Base-by-base conservation (phyloP, 2,113 vertebrate species). In the Colius striatus region DNA sequence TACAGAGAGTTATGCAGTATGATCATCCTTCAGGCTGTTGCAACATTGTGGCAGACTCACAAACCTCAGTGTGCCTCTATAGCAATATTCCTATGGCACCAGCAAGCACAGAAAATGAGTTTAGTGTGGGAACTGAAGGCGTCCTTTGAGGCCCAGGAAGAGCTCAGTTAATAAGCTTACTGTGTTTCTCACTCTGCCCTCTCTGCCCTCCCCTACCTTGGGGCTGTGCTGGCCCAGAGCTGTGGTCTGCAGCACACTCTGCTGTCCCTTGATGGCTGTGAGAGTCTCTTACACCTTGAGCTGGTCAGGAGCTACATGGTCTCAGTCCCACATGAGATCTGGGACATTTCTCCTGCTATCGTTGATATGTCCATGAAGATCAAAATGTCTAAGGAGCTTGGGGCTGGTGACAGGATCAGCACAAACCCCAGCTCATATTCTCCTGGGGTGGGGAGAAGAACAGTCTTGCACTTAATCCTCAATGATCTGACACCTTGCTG, bases 401-500 rank as follows among this genome's bases (percentile, higher is more conserved):
- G 19, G 10, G 27, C 8, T 27, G 50, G 20, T 67, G 30, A 63
- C 2, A 14, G 60, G 54, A 65, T 12, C 38, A 54, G 72, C 36
- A 50, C 4, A 60, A 17, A 62, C 8, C 16, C 73, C 4, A 2
- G 10, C 17, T 23, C 53, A 71, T 57, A 66, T 19, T 21, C 11
- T 84, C 11, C 32, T 61, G 29, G 10, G 29, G 19, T 25, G 21
- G 43, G 50, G 21, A 60, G 48, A 71, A 67, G 66, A 71, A 32
- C 30, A 60, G 43, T 30, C 14, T 61, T 79, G 58, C 11, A 61
- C 5, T 47, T 30, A n/a, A 60, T 36, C 14, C 30, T 53, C 17
- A 2, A 9, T 5, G 48, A 19, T 16, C n/a, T 1, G 1, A 19
- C n/a, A 84, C 27, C 54, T 36, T 2, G 1, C 18, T 36, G 54